A percentile compares a stretch with the other conserved stretches of the same genome.
Conservation (phyloP, 2,113 vertebrate genomes). For the Calyptomena viridis region DNA sequence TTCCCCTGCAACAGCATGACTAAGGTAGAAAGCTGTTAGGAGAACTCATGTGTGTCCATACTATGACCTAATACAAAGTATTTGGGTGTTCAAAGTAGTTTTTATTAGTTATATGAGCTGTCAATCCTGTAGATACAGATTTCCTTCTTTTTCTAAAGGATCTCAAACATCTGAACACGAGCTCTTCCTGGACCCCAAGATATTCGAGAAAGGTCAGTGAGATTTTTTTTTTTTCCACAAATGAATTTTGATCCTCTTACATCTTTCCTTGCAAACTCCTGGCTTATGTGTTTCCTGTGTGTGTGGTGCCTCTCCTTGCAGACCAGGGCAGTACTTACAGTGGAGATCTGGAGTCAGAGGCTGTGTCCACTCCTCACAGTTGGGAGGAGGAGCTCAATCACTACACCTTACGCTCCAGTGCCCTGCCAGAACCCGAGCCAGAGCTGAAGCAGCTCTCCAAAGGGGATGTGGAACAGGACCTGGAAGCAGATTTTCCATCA, state of each 20-base stretch:
- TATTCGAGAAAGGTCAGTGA: constrained; percentile 82
- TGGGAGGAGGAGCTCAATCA: constrained; percentile 90
- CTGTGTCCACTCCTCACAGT: constrained; percentile 87
- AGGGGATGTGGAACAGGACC: constrained; percentile 81
- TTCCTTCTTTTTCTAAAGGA: constrained; percentile 60
- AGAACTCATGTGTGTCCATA: neutral
- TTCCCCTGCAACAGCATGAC: neutral
- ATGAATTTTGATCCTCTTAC: neutral
- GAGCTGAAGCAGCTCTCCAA: constrained; percentile 67
- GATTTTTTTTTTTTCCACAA: neutral
- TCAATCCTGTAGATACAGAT: neutral
- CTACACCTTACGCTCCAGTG: constrained; percentile 71
- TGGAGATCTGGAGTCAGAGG: constrained; percentile 89
- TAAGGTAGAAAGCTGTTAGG: neutral
- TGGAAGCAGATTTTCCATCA: constrained; percentile 89
- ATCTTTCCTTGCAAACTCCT: neutral
- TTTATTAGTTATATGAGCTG: neutral
- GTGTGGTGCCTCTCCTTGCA: constrained; percentile 47
- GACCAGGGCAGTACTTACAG: constrained; percentile 87
- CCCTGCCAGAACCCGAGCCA: constrained; percentile 67
- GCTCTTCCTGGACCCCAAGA: constrained; percentile 79
- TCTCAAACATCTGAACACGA: constrained; percentile 80
- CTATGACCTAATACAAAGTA: neutral
- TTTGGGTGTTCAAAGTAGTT: neutral
- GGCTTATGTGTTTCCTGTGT: neutral